These are phyloP conservation scores for Crocodylus rhombifer DNA, from an alignment of 2,797 vertebrate genomes.

Conservation along the genomic window DNA sequence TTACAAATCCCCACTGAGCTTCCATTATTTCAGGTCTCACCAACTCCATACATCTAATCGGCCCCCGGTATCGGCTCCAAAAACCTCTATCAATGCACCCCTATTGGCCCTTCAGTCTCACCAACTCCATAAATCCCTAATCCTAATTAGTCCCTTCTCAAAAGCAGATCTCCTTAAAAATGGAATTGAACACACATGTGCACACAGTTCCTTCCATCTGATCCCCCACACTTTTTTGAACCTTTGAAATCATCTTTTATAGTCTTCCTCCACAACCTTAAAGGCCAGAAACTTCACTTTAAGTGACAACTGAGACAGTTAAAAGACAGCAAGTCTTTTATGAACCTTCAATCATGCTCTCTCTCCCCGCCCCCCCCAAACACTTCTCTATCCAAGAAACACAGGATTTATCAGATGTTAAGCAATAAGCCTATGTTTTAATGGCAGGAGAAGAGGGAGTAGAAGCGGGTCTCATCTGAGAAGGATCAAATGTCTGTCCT, in stretches of 20 bases:
- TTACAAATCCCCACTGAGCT: not conserved
- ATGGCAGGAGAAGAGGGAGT: not conserved
- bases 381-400: not conserved
- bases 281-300: not conserved
- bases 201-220: no score
- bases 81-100: no score
- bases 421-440: not conserved
- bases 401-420: not conserved
- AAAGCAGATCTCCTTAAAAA: no score
- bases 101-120: no score
- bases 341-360: not conserved
- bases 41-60: not conserved
- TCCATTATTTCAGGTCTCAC: not conserved
- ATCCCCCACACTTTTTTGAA: no score
- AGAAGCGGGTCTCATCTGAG: not conserved
- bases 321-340: not conserved
- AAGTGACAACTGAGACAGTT: no score
- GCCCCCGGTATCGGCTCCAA: no score
- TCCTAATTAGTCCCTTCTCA: no score
- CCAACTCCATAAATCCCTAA: no score
- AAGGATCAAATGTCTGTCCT: not conserved
- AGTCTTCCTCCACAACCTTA: not conserved
- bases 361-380: not conserved
- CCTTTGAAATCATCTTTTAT: not conserved
- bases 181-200: no score